A percentile compares a stretch with the other conserved stretches of the same genome.
Conservation (phyloP, 64 coral and sea anemone species). For the Dendronephthya gigantea region DNA sequence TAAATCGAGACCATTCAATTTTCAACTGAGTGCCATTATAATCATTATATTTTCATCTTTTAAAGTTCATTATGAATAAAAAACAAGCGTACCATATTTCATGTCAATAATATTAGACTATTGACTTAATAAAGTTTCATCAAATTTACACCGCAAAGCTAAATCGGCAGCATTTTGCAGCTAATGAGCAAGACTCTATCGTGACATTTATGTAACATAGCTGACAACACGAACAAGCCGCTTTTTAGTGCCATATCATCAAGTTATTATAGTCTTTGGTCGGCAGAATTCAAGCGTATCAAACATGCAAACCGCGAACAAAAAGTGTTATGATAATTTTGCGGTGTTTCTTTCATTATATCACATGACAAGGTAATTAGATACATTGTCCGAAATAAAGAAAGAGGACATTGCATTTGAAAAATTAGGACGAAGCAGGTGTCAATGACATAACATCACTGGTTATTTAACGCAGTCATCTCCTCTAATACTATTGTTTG, state of each 20-base stretch:
- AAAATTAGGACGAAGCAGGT: not conserved
- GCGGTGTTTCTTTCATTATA: not conserved
- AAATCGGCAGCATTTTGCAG: not conserved
- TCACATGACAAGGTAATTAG: not conserved
- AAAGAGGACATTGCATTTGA: not conserved
- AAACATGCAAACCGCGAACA: not conserved
- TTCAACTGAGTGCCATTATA: not conserved
- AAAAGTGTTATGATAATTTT: not conserved
- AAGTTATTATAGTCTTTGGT: slow-evolving; percentile 4
- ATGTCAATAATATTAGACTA: not conserved
- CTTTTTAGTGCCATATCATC: not conserved
- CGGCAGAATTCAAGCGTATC: slow-evolving; percentile 1
- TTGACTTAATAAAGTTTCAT: not conserved
- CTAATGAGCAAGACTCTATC: not conserved
- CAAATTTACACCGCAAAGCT: not conserved
- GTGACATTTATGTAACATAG: not conserved
- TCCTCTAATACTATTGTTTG: not conserved
- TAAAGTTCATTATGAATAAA: not conserved
- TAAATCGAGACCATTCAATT: too few relatives aligned
- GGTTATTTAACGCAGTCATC: not conserved
- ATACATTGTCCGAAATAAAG: too few relatives aligned
- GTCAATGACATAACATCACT: not conserved
- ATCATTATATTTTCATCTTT: not conserved
- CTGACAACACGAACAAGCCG: not conserved
- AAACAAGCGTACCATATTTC: not conserved